These are phyloP conservation scores for Triops cancriformis DNA, from an alignment of 1,140 invertebrate genomes.

Conservation along the genomic window DNA sequence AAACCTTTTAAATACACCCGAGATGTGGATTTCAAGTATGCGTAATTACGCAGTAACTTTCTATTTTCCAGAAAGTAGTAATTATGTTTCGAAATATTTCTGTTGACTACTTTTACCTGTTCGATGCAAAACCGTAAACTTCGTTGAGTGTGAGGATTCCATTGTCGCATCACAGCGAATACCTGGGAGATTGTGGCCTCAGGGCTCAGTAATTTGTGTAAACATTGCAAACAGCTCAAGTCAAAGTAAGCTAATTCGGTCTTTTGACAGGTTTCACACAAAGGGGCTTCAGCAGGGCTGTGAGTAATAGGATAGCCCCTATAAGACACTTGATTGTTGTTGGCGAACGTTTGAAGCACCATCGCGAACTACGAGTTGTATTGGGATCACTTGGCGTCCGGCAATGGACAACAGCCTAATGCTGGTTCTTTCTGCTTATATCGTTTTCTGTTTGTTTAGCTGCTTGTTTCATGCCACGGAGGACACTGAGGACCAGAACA, in stretches of 20 bases:
- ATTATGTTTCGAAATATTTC: background rate
- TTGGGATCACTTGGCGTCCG: background rate
- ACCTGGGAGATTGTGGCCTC: conserved; percentile 43
- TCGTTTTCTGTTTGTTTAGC: background rate
- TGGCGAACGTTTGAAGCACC: background rate
- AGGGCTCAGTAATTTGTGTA: conserved; percentile 38
- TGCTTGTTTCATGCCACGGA: background rate
- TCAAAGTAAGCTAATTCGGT: conserved; percentile 46
- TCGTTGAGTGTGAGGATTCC: conserved; percentile 48
- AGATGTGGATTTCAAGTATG: no score
- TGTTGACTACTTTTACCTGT: conserved; percentile 37
- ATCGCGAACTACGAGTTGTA: background rate
- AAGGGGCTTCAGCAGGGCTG: conserved; percentile 43
- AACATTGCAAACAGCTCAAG: conserved; percentile 43
- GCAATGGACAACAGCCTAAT: background rate
- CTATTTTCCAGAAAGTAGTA: no score
- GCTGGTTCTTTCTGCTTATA: background rate
- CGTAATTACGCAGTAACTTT: no score
- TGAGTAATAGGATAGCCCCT: conserved; percentile 36
- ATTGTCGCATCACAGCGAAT: conserved; percentile 48
- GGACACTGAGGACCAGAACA: background rate
- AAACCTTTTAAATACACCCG: no score
- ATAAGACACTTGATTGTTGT: background rate
- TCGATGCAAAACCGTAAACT: conserved; percentile 42
- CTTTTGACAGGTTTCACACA: conserved; percentile 43